These are phyloP conservation scores for Icerya purchasi DNA, from an alignment of 2,888 invertebrate species.

Conservation along the genomic window DNA sequence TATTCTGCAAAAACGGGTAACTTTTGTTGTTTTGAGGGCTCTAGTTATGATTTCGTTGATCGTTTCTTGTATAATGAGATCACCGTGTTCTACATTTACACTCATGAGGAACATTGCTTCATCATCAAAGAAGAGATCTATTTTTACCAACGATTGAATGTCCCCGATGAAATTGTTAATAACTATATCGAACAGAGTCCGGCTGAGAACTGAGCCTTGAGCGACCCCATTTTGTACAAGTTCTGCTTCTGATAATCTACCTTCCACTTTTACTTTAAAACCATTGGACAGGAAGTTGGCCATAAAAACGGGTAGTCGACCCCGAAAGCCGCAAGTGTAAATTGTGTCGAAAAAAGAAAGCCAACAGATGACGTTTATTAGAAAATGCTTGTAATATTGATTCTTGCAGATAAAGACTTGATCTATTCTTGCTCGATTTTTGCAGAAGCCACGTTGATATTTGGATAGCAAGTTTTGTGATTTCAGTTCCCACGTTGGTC, in stretches of 20 bases:
- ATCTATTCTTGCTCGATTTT: background rate
- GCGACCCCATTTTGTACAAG: background rate
- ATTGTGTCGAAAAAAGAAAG: background rate
- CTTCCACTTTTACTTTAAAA: background rate
- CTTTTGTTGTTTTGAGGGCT: background rate
- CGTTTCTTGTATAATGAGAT: background rate
- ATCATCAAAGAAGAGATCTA: background rate
- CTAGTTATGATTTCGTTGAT: background rate
- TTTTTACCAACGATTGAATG: background rate
- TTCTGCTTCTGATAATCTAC: background rate
- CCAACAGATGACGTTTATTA: background rate
- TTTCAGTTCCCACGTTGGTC: background rate
- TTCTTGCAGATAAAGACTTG: background rate
- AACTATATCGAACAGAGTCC: background rate
- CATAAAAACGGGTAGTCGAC: too few relatives aligned
- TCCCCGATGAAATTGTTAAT: background rate
- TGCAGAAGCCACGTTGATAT: background rate
- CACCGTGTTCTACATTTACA: background rate
- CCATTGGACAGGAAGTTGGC: background rate
- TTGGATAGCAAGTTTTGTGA: background rate
- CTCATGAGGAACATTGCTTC: background rate
- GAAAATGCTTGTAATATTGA: background rate
- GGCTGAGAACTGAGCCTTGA: background rate
- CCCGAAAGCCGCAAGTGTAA: too few relatives aligned
- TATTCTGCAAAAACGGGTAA: background rate